Conservation (phyloP, 2,888 invertebrate species). For the Nomada ferruginata region DNA sequence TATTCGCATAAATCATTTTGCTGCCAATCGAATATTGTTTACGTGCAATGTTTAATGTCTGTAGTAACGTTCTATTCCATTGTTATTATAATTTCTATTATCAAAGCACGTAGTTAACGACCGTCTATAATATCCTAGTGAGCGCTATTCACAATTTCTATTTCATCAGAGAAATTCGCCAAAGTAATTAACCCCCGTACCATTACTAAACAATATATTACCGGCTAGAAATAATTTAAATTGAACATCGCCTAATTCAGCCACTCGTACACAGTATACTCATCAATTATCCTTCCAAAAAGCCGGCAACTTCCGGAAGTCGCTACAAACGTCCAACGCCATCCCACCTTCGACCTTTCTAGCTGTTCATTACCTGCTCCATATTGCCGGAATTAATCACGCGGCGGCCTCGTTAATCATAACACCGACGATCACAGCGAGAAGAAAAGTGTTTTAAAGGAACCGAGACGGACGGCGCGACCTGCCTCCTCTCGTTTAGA, state of each 20-base stretch:
- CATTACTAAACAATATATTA: slow-evolving; percentile 5
- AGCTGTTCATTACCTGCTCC: slow-evolving; percentile 17
- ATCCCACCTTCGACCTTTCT: background rate
- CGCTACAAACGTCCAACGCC: background rate
- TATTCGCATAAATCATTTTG: too few species aligned
- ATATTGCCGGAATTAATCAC: slow-evolving; percentile 34
- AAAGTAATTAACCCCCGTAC: slow-evolving; percentile 1
- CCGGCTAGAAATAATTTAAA: background rate
- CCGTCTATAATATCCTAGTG: too few species aligned
- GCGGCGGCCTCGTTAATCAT: slow-evolving; percentile 29
- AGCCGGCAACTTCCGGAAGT: slow-evolving; percentile 21
- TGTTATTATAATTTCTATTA: too few species aligned
- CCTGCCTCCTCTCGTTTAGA: slow-evolving; percentile 22
- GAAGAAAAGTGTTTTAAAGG: slow-evolving; percentile 17
- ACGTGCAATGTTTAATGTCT: too few species aligned
- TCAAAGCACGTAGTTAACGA: too few species aligned
- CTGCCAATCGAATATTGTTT: too few species aligned
- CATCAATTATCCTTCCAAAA: slow-evolving; percentile 20
- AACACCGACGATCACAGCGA: slow-evolving; percentile 7
- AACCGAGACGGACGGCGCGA: slow-evolving; percentile 20
- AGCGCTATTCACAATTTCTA: too few species aligned
- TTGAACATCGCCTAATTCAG: background rate
- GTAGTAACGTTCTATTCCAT: too few species aligned
- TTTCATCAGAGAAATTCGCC: background rate
- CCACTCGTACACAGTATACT: slow-evolving; percentile 3